phyloP scores from a whole-genome alignment of 2,797 vertebrate species.

The Tadarida brasiliensis region DNA sequence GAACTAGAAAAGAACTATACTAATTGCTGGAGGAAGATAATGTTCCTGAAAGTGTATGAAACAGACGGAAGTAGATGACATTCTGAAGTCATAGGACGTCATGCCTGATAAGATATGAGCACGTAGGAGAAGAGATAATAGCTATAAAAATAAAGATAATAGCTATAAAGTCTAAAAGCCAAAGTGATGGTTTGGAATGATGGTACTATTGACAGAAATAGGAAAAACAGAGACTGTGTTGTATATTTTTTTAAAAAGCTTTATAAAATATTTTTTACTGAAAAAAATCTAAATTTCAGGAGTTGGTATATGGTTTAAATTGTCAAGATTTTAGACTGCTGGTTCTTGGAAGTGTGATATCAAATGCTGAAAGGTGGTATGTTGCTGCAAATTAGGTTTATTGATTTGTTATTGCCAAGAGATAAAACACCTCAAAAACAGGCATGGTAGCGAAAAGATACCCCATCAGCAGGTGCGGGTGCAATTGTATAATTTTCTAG shows the following conservation, averaged over 20 bases:
- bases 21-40: fast-evolving
- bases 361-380: constrained; percentile 62
- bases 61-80: fast-evolving
- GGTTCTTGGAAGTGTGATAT: constrained; percentile 72
- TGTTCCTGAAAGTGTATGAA: fast-evolving
- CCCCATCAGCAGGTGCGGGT: constrained; percentile 2
- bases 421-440: constrained; percentile 63
- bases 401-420: constrained; percentile 79
- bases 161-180: neutral
- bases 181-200: neutral
- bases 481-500: constrained; percentile 52
- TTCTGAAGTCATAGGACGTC: fast-evolving
- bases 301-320: neutral
- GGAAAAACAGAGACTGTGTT: neutral
- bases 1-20: neutral
- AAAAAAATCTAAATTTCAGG: constrained; percentile 55
- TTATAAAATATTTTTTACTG: neutral
- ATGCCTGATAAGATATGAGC: fast-evolving
- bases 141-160: neutral
- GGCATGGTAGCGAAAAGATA: neutral
- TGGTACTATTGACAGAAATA: neutral
- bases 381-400: constrained; percentile 77
- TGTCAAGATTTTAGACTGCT: constrained; percentile 66
- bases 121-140: neutral
- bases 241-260: neutral